Conservation (phyloP, 2,113 vertebrate species). For the Furnarius figulus region DNA sequence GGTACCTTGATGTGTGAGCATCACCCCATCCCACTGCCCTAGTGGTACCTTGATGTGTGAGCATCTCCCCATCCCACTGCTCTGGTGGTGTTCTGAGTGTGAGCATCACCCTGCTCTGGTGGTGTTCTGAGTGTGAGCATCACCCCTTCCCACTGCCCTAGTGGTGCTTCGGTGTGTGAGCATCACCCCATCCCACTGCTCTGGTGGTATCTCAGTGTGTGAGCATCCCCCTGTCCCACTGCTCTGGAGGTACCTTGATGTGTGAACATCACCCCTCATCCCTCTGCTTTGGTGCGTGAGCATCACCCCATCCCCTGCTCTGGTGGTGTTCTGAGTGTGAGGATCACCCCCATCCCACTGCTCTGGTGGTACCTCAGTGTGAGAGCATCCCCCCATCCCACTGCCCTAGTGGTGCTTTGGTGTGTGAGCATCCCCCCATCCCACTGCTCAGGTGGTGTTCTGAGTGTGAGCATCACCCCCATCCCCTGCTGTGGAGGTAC, state of each 20-base stretch:
- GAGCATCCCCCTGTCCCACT: not conserved
- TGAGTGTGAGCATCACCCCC: not conserved
- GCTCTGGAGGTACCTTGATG: not conserved
- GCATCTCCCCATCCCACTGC: not conserved
- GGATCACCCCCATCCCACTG: not conserved
- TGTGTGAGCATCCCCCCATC: not conserved
- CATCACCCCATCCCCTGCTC: not conserved
- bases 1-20: not conserved
- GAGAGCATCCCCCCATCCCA: not conserved
- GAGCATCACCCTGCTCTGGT: not conserved
- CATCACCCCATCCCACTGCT: not conserved
- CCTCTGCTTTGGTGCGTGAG: no score
- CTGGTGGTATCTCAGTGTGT: no score
- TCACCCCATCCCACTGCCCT: not conserved
- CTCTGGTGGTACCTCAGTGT: no score
- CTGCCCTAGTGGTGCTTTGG: not conserved
- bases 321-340: no score
- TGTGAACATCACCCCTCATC: not conserved
- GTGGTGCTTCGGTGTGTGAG: not conserved
- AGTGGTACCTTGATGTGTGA: no score
- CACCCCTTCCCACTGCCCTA: not conserved
- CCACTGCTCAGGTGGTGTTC: no score
- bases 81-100: fast-evolving
- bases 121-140: not conserved
- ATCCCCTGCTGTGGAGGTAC: no score